phyloP scores from a whole-genome alignment of 2,113 vertebrate species.

The Semnopithecus entellus region DNA sequence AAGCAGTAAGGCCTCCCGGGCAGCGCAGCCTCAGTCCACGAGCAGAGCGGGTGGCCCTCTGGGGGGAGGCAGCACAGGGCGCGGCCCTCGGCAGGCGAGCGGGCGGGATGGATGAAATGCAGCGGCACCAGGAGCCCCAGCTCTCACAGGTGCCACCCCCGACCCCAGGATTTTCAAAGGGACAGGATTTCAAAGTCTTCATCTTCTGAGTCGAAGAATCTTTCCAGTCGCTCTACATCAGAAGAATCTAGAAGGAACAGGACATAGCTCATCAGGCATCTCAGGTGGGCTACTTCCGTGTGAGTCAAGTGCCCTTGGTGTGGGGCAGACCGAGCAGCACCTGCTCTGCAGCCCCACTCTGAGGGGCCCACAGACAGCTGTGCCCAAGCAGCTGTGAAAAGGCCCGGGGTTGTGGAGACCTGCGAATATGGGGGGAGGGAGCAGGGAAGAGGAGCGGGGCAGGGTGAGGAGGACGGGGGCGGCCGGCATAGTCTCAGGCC shows the following conservation, averaged over 20 bases:
- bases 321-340: background rate
- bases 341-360: background rate
- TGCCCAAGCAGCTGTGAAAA: background rate
- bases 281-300: fast-evolving
- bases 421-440: too few species aligned
- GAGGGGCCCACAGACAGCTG: background rate
- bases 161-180: constrained; percentile 86
- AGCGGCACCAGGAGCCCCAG: constrained; percentile 79
- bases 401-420: background rate
- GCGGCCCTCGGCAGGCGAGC: background rate
- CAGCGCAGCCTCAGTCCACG: constrained; percentile 61
- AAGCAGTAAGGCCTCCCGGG: constrained; percentile 65
- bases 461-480: background rate
- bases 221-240: constrained; percentile 93
- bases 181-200: constrained; percentile 99
- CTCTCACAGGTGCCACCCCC: constrained; percentile 77
- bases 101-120: constrained; percentile 76
- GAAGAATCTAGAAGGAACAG: constrained; percentile 90
- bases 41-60: constrained; percentile 51
- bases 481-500: background rate
- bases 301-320: fast-evolving
- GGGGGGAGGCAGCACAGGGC: constrained; percentile 66
- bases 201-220: constrained; percentile 98
- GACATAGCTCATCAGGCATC: background rate
- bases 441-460: too few species aligned